Evolutionary conservation across 2,888 invertebrate genomes (phyloP).

Genomic region (Osmoderma eremita): DNA sequence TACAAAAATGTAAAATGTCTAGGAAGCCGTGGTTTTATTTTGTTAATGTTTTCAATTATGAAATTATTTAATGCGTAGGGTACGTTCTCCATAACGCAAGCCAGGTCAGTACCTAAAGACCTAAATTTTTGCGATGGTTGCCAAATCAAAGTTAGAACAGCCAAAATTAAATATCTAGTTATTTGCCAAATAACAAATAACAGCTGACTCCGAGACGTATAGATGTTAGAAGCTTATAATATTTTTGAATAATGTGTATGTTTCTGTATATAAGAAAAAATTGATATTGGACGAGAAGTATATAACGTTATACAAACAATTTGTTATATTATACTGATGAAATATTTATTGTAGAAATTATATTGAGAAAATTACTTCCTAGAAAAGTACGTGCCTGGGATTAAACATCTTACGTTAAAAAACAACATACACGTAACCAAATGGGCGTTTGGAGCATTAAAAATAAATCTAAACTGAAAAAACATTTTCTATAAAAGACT

Average conservation of each 20-base stretch:
- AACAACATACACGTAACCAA: background rate
- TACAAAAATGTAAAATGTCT: conserved; percentile 5
- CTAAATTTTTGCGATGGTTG: conserved; percentile 27
- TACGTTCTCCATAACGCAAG: conserved; percentile 17
- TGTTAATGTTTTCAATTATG: background rate
- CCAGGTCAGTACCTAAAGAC: conserved; percentile 18
- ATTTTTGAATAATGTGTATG: no score
- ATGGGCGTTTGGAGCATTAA: background rate
- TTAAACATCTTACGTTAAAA: background rate
- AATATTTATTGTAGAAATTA: no score
- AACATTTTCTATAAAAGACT: background rate
- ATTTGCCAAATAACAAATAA: conserved; percentile 24
- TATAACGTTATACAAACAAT: no score
- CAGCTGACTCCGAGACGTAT: conserved; percentile 16
- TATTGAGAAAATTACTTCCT: no score
- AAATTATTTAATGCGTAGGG: conserved; percentile 28
- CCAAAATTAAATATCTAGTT: conserved; percentile 18
- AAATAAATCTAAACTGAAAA: conserved; percentile 4
- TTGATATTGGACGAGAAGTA: no score
- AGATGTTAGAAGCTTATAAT: no score
- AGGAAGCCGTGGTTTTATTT: conserved; percentile 28
- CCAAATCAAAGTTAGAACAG: conserved; percentile 22
- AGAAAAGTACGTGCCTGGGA: no score
- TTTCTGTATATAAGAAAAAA: no score
- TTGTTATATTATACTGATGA: no score